Evolutionary conservation across 2,113 vertebrate genomes (phyloP), one percentile per base, ranked within the genome.

Genomic region (Isichthys henryi): DNA sequence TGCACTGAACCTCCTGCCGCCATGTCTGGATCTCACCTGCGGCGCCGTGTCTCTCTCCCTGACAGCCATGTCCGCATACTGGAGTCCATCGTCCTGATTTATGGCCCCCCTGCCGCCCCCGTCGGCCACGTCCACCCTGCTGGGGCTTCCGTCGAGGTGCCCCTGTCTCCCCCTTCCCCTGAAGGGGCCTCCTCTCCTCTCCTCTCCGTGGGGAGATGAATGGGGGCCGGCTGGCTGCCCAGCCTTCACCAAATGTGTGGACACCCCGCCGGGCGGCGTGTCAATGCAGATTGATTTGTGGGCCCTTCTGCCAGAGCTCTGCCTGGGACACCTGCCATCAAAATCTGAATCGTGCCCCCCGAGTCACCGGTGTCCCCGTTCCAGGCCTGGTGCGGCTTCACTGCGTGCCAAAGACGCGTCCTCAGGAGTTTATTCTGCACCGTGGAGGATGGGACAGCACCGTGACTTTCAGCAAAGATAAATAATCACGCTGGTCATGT

Each of bases 211-310:
- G 77, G 50, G 80, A 96, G 93, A 96, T 93, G 89, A 94, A 94
- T 92, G 90, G 89, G 93, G 91, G 92, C 27, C 91, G 91, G 84
- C 90, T 94, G 91, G 84, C 89, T 89, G 94, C 89, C 92, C 91
- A 88, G 94, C 93, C 90, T 88, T 95, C 94, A 95, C 95, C 94
- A 96, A 96, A 95, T 96, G 93, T 94, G 90, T 90, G 93, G 95
- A 95, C 94, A 93, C 94, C 94, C 93, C 90, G 93, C 92, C 92
- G 94, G 95, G 95, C 93, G 93, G 93, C 93, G 90, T 95, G 94
- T 93, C 93, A 93, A 91, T 93, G 92, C 91, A 94, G 93, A 96
- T 94, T 96, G 95, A 96, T 96, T 95, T 95, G 90, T 83, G 94
- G 62, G 45, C 89, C 89, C 92, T 91, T 94, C 80, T 92, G 91